Percentiles rank a stretch among this genome's conserved stretches.
Evolutionary conservation across 2,113 vertebrate species (phyloP).

Genomic region (Calyptomena viridis): DNA sequence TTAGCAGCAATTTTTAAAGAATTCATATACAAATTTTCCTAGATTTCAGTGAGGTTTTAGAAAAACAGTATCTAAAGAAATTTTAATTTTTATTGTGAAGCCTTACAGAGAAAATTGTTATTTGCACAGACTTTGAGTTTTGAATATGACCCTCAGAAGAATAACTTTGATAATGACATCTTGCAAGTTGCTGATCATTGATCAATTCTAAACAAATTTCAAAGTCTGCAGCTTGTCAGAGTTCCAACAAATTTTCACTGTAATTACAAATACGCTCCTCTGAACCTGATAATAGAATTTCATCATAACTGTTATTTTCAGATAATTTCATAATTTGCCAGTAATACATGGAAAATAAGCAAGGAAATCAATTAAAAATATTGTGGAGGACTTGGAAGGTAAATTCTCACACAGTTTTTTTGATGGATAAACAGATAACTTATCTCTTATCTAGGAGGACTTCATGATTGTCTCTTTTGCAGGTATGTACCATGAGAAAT

Average conservation of each 20-base stretch:
- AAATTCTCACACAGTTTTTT: neutral
- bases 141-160: neutral
- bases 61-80: neutral
- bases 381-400: neutral
- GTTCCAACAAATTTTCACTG: neutral
- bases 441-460: neutral
- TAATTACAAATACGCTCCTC: neutral
- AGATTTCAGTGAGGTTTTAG: neutral
- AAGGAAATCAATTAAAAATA: neutral
- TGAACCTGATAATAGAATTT: neutral
- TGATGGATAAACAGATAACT: neutral
- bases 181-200: neutral
- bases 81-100: neutral
- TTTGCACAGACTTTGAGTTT: neutral
- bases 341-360: neutral
- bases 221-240: neutral
- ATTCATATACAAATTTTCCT: neutral
- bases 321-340: neutral
- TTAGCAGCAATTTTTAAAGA: neutral
- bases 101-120: neutral
- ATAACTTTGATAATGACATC: neutral
- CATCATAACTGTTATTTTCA: neutral
- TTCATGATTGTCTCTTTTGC: neutral
- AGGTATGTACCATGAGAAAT: neutral
- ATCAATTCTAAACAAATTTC: neutral